Base-by-base conservation (phyloP, 2,888 invertebrate genomes). In the Trachelus tabidus region DNA sequence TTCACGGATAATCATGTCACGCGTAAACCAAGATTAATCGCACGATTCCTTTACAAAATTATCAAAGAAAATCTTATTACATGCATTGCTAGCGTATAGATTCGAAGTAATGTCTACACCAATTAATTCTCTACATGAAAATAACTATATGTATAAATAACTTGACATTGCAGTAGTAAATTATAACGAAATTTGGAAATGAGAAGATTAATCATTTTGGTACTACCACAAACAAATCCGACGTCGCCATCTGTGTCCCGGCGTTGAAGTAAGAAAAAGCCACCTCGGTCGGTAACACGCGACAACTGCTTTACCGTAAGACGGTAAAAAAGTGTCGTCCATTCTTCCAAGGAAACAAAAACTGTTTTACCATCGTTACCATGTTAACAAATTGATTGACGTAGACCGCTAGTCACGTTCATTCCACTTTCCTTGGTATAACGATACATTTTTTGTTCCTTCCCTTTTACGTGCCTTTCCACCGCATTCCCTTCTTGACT, bases 341-440 rank as follows among this genome's bases (percentile, higher is more conserved):
- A 2, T 56, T 56, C 0, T 9, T 9, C 23, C 9, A 2, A 2
- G 0, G 9, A 2, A 23, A 9, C 9, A 23, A 23, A 23, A 56
- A 56, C 56, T 56, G 56, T 56, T 56, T 56, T 56, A 56, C 9
- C 56, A 23, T 56, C 56, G 56, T 23, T 56, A 9, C 56, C 2
- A 23, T 56, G 56, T 56, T 56, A 23, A 56, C 56, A 56, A 23
- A 15, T 56, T 56, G 56, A 56, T 56, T 23, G 56, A 56, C 56
- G 23, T 23, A 23, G 15, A 1, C 71, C 71, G 31, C 71, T 34
- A 71, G 34, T 31, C 71, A 71, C 71, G 71, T 71, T 71, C 71
- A 71, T 71, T 34, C 71, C 71, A 71, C 71, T 71, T 71, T 71
- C 71, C 71, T 71, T 31, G 1, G 71, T 33, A 71, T 15, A 31